A percentile compares a stretch with the other conserved stretches of the same genome.
These are phyloP conservation scores for Mixornis gularis DNA, from an alignment of 2,113 vertebrate species.

Conservation along the genomic window DNA sequence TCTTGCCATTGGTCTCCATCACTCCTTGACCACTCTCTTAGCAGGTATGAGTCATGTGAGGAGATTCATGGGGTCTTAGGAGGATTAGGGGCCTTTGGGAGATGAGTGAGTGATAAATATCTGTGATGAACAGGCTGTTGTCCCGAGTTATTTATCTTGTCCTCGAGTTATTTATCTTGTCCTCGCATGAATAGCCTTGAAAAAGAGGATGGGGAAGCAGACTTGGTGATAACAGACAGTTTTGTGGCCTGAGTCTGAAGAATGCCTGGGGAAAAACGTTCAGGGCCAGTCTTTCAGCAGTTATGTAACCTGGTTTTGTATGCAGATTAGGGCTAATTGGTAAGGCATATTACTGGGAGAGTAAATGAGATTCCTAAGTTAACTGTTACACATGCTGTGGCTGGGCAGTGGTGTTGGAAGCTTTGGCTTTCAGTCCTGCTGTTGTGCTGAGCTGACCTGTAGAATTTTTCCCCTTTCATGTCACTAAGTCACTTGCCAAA, in stretches of 20 bases:
- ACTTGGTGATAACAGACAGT: background rate
- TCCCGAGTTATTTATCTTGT: background rate
- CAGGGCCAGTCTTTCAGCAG: background rate
- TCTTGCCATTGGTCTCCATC: background rate
- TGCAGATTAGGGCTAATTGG: background rate
- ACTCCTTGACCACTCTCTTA: background rate
- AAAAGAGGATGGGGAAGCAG: background rate
- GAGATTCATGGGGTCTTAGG: background rate
- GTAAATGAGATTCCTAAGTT: background rate
- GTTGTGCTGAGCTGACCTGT: background rate
- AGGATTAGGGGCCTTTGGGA: background rate
- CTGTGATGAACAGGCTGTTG: background rate
- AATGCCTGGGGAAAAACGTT: background rate
- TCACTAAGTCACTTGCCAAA: background rate
- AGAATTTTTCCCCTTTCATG: background rate
- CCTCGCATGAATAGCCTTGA: fast-evolving
- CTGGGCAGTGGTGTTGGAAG: background rate
- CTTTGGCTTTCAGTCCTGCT: background rate
- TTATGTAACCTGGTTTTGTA: background rate
- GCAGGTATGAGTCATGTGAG: background rate
- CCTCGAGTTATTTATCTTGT: background rate
- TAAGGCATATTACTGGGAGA: background rate
- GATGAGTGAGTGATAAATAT: background rate
- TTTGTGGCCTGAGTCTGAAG: background rate
- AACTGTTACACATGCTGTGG: background rate